Evolutionary conservation across 2,888 invertebrate species (phyloP).

Genomic region (Polyploca ridens): DNA sequence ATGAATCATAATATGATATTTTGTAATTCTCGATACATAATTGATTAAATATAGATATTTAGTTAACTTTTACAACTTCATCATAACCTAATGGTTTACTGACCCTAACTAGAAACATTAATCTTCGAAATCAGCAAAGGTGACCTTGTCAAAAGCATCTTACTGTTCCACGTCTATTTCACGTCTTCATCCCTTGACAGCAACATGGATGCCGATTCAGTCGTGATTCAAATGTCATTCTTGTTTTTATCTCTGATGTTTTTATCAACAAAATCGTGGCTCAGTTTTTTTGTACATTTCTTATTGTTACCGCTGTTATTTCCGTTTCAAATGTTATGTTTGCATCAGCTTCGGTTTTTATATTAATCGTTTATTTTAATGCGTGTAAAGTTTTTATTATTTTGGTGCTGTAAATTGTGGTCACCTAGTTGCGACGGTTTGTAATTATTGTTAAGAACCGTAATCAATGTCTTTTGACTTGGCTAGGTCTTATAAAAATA

Average conservation of each 20-base stretch:
- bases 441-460: too few species aligned
- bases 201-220: constrained; percentile 50
- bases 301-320: constrained; percentile 12
- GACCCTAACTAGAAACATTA: constrained; percentile 32
- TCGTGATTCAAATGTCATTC: constrained; percentile 76
- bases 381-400: not conserved
- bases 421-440: too few species aligned
- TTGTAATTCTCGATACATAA: too few species aligned
- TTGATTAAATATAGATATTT: too few species aligned
- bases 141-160: constrained; percentile 62
- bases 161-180: constrained; percentile 47
- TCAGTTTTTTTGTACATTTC: constrained; percentile 14
- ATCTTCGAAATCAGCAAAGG: constrained; percentile 46
- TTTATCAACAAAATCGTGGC: constrained; percentile 19
- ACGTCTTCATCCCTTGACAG: constrained; percentile 44
- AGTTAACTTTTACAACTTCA: too few species aligned
- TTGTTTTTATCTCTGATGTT: constrained; percentile 44
- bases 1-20: too few species aligned
- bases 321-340: not conserved
- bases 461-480: not conserved
- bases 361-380: not conserved
- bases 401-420: too few species aligned
- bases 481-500: too few species aligned
- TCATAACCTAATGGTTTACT: constrained; percentile 12
- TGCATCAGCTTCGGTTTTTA: not conserved